A percentile compares a stretch with the other conserved stretches of the same genome.
Evolutionary conservation across 2,797 vertebrate species (phyloP).

Genomic region (Tamandua tetradactyla): DNA sequence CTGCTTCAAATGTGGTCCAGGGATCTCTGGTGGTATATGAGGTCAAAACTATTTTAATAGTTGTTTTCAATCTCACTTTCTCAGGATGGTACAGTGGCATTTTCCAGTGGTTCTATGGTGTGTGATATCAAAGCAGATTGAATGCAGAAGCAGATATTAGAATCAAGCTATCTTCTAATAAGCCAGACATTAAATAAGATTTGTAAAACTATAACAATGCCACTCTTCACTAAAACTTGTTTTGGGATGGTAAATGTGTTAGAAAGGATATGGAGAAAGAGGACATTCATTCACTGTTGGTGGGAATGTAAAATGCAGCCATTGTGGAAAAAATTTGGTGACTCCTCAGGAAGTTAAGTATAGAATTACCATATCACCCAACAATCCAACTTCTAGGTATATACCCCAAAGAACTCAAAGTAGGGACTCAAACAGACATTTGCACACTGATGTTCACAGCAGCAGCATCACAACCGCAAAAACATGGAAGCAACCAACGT

Average conservation of each 20-base stretch:
- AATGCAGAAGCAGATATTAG: neutral
- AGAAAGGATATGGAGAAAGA: too few relatives aligned
- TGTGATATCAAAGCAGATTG: neutral
- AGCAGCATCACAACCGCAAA: too few relatives aligned
- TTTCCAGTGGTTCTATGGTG: neutral
- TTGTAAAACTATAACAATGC: neutral
- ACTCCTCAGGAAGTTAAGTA: too few relatives aligned
- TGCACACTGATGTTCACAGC: too few relatives aligned
- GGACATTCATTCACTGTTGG: too few relatives aligned
- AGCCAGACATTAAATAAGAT: neutral
- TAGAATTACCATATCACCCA: too few relatives aligned
- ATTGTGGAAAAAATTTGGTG: too few relatives aligned
- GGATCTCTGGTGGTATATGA: neutral
- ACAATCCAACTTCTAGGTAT: too few relatives aligned
- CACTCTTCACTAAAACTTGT: neutral
- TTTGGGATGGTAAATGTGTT: neutral
- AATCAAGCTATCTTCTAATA: neutral
- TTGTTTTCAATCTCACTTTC: neutral
- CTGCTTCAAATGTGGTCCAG: neutral
- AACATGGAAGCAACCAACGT: too few relatives aligned
- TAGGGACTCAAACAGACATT: too few relatives aligned
- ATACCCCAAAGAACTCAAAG: too few relatives aligned
- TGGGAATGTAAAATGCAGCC: too few relatives aligned
- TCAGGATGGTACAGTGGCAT: neutral
- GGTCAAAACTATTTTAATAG: neutral